phyloP scores from a whole-genome alignment of 2,797 vertebrate genomes.

The Clarias fuscus region DNA sequence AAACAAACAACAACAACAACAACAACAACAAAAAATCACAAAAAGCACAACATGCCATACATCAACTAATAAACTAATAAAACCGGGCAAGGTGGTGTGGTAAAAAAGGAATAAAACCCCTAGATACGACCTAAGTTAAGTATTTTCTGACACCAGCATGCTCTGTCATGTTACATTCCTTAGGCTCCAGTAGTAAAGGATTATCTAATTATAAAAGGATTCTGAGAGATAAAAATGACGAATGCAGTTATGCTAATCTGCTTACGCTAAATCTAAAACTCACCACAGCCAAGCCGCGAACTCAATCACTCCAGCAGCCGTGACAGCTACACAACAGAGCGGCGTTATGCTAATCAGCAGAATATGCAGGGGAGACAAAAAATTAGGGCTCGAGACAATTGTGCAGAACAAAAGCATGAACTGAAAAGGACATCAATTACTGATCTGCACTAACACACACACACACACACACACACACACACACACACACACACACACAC shows the following conservation, averaged over 20 bases:
- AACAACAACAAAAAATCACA: neutral
- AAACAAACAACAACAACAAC: neutral
- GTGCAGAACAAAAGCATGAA: constrained; percentile 38
- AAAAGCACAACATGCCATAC: neutral
- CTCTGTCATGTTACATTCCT: neutral
- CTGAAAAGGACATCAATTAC: constrained; percentile 7
- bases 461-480: neutral
- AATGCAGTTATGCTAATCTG: constrained; percentile 23
- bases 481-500: too few relatives aligned
- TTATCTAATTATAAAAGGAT: constrained; percentile 7
- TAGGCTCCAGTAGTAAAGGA: constrained; percentile 8
- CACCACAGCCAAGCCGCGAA: neutral
- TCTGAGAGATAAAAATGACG: constrained; percentile 14
- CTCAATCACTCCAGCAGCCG: constrained; percentile 28
- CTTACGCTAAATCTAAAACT: constrained; percentile 20
- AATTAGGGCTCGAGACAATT: constrained; percentile 16
- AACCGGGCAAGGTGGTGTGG: neutral
- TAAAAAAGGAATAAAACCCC: neutral
- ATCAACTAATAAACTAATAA: neutral
- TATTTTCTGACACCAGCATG: neutral
- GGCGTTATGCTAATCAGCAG: constrained; percentile 48
- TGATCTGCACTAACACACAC: neutral
- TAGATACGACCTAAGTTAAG: neutral
- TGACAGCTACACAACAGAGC: constrained; percentile 38
- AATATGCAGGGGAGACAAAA: constrained; percentile 24